Evolutionary conservation across 2,888 invertebrate genomes (phyloP), one percentile per base, ranked within the genome.

Genomic region (Crocallis elinguaria): DNA sequence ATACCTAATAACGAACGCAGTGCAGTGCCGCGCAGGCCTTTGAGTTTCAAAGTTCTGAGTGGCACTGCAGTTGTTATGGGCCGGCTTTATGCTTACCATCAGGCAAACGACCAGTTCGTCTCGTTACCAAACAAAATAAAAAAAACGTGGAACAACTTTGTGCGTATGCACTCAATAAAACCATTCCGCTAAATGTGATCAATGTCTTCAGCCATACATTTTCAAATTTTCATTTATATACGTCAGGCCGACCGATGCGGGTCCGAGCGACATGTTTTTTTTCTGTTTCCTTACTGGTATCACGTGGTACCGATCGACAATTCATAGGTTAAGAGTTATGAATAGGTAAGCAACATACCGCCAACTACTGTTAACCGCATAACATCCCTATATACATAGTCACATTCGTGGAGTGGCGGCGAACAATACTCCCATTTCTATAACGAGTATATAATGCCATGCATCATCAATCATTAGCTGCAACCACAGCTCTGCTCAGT

Each of bases 401-500:
- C 23, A 16, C 48, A 44, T 49, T 49, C 11, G 52, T 12, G 32
- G 37, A 37, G 46, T 25, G 27, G 14, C 23, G 4, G 35, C n/a
- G 38, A 57, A 36, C 27, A 45, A 39, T 39, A 45, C 42, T 23
- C 21, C 36, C 21, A 17, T 42, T 30, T 42, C 29, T 17, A 36
- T 13, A 39, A 23, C n/a, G n/a, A n/a, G n/a, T n/a, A n/a, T n/a
- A n/a, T n/a, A 32, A 35, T 37, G 38, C 11, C 32, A 13, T 35
- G 41, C 35, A 45, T 38, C 44, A 51, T 45, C 35, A 48, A 49
- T 49, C 49, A 49, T 45, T 27, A 41, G 27, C 41, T 44, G 46
- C 49, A 39, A 48, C 48, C 42, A 19, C 32, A 46, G 37, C 33
- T 50, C 27, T 23, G 39, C 33, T 45, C 39, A 9, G 37, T 29